Evolutionary conservation across 2,113 vertebrate species (phyloP).

Genomic region (Azemiops feae): DNA sequence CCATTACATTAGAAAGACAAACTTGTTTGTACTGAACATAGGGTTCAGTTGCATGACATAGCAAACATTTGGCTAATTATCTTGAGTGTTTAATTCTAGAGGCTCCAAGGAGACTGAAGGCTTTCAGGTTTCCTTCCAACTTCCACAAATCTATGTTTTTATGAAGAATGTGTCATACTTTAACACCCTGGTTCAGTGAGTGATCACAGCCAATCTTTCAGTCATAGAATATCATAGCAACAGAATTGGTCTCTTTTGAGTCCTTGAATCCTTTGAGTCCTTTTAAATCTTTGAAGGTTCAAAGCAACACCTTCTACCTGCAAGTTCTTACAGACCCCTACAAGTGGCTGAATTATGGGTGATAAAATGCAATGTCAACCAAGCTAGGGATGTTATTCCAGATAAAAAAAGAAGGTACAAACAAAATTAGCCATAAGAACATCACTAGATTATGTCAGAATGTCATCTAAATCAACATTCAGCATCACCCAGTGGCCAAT

Average conservation of each 20-base stretch:
- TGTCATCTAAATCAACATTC: not conserved
- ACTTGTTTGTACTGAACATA: not conserved
- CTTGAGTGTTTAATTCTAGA: not conserved
- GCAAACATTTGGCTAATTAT: not conserved
- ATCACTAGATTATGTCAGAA: not conserved
- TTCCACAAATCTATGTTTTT: not conserved
- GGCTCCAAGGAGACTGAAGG: not conserved
- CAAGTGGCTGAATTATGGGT: not conserved
- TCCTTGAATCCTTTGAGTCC: not conserved
- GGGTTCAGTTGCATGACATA: not conserved
- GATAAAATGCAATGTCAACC: not conserved
- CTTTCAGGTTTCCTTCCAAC: not conserved
- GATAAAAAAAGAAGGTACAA: not conserved
- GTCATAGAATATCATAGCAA: not conserved
- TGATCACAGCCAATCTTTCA: not conserved
- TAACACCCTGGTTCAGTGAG: not conserved
- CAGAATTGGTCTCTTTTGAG: not conserved
- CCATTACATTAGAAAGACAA: not conserved
- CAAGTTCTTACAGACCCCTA: not conserved
- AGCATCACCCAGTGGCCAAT: not conserved
- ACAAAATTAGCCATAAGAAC: not conserved
- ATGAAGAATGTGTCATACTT: not conserved
- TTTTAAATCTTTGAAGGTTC: not conserved
- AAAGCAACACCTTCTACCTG: not conserved
- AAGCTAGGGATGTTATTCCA: not conserved